Percentiles rank a stretch among this genome's conserved stretches.
Conservation (phyloP, 1,140 invertebrate genomes). For the Whitmania pigra region DNA sequence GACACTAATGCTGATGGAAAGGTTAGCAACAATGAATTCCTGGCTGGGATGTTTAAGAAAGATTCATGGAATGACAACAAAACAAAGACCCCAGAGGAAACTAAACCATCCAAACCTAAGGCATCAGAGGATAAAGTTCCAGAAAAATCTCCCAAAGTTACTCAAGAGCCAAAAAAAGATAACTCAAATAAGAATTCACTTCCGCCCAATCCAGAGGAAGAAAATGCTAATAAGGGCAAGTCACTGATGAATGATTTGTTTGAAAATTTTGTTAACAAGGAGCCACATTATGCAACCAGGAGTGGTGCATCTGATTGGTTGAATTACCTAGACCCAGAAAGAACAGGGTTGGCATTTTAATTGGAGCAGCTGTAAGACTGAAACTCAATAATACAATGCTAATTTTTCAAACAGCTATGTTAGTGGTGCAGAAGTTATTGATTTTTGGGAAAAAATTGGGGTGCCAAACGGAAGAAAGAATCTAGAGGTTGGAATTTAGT, state of each 20-base stretch:
- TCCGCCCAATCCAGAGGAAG: background rate
- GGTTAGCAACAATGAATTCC: slow-evolving; percentile 7
- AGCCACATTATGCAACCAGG: background rate
- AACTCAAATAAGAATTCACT: background rate
- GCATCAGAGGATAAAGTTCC: background rate
- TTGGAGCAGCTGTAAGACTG: background rate
- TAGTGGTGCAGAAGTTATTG: too few species aligned
- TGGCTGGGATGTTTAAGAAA: slow-evolving; percentile 3
- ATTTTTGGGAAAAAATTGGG: too few species aligned
- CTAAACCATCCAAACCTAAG: background rate
- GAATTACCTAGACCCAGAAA: background rate
- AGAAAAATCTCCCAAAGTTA: background rate
- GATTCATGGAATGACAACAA: background rate
- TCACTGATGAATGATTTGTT: background rate
- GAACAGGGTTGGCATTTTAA: slow-evolving; percentile 7
- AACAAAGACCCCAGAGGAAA: background rate
- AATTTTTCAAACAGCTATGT: too few species aligned
- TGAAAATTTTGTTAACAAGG: background rate
- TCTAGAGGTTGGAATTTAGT: too few species aligned
- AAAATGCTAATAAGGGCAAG: background rate
- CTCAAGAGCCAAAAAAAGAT: background rate
- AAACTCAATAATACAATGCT: too few species aligned
- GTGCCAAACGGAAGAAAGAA: too few species aligned
- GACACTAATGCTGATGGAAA: background rate
- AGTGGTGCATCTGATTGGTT: slow-evolving; percentile 1